Base-by-base conservation (phyloP, 2,797 vertebrate genomes). In the Poecilia velifera region DNA sequence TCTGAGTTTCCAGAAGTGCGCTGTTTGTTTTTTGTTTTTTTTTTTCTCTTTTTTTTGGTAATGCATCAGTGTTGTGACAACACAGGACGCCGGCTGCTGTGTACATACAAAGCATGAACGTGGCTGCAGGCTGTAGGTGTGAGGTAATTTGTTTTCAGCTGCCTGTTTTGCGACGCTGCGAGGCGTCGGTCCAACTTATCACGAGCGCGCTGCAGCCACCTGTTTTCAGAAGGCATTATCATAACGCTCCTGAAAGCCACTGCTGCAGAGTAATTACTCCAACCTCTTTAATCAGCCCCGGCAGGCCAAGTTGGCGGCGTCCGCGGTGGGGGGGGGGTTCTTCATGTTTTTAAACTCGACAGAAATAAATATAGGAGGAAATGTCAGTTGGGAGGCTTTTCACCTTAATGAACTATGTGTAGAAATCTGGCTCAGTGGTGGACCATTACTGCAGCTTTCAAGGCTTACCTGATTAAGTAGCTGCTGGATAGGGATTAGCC, bases 51-150 rank as follows among this genome's bases (percentile, higher is more conserved):
- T 57, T 57, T 57, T 91, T 92, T 89, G 92, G 91, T 91, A 84
- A 88, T 86, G 90, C 87, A 78, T 92, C 86, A 79, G 74, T 95
- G 86, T 95, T 94, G 76, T 95, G 93, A 89, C 93, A 95, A 95
- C 94, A 94, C 36, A 6, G 68, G 81, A 80, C 5, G n/a, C 78
- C 20, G 49, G 82, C 20, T 51, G 76, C 88, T 92, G 91, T 94
- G 89, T 92, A 92, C 94, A 94, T 93, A 94, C 91, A 93, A 75
- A 83, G 84, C 80, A 85, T 80, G 80, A 82, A 90, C 93, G 90
- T 91, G 90, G 87, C 90, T 91, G 89, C 83, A 91, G 91, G 92
- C 90, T 82, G 75, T 84, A 88, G 81, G 86, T 83, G 90, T 87
- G 85, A 89, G 86, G 86, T 91, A 49, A 90, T 93, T 91, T 89